phyloP scores from a whole-genome alignment of 2,888 invertebrate genomes.

The Muscina levida region DNA sequence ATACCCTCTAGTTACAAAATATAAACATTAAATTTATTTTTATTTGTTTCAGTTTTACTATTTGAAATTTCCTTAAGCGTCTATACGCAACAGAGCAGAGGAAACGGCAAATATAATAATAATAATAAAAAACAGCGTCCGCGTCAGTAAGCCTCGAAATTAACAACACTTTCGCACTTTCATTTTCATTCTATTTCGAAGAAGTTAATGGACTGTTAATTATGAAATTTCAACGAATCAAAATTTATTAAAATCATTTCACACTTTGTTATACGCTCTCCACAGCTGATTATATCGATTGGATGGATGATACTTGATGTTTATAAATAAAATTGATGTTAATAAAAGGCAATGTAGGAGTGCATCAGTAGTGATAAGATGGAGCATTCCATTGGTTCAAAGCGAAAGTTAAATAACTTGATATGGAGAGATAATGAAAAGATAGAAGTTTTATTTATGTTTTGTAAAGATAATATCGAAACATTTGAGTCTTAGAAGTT shows the following conservation, averaged over 20 bases:
- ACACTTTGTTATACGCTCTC: constrained; percentile 9
- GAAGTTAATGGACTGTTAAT: constrained; percentile 43
- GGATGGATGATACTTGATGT: not conserved
- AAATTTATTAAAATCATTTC: constrained; percentile 11
- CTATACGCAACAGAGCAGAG: too few relatives aligned
- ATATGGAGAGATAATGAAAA: too few relatives aligned
- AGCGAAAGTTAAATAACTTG: too few relatives aligned
- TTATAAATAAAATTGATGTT: not conserved
- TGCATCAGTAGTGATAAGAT: too few relatives aligned
- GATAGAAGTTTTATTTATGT: too few relatives aligned
- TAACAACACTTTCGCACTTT: constrained; percentile 41
- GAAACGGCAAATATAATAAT: not conserved
- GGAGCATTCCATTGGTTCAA: too few relatives aligned
- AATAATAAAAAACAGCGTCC: not conserved
- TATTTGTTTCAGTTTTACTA: not conserved
- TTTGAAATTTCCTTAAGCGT: constrained; percentile 26
- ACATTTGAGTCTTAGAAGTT: too few relatives aligned
- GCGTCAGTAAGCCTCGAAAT: too few relatives aligned
- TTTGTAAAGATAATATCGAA: too few relatives aligned
- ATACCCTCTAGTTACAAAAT: constrained; percentile 32
- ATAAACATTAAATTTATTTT: constrained; percentile 7
- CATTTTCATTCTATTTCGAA: constrained; percentile 46
- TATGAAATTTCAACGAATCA: constrained; percentile 6
- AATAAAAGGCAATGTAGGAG: too few relatives aligned
- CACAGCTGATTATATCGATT: not conserved